Conservation (phyloP, 2,113 vertebrate genomes). For the Asarcornis scutulata region DNA sequence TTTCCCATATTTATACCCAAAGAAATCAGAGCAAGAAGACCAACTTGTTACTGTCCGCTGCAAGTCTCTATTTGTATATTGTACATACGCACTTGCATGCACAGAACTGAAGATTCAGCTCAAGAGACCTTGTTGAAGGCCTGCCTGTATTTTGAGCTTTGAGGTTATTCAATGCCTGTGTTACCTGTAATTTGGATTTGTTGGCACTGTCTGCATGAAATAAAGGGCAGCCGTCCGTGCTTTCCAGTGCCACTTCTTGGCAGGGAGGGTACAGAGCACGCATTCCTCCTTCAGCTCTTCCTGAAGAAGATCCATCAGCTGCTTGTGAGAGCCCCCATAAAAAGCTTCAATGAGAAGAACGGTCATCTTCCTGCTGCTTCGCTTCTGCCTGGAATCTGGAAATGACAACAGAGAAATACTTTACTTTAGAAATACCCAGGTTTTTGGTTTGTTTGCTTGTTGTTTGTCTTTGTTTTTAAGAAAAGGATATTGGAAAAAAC, state of each 20-base stretch:
- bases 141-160: not conserved
- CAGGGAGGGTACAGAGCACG: constrained; percentile 84
- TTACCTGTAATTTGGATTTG: constrained; percentile 86
- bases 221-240: constrained; percentile 88
- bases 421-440: not conserved
- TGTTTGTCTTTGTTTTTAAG: not conserved
- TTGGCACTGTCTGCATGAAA: constrained; percentile 89
- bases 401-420: not conserved
- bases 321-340: constrained; percentile 95
- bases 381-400: constrained; percentile 26
- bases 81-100: too few species aligned
- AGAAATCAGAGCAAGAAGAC: not conserved
- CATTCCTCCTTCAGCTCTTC: constrained; percentile 78
- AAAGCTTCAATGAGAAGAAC: constrained; percentile 91
- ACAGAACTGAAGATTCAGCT: not conserved
- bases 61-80: not conserved
- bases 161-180: not conserved
- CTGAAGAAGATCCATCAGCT: constrained; percentile 89
- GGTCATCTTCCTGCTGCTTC: constrained; percentile 70
- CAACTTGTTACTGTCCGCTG: not conserved
- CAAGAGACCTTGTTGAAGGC: not conserved
- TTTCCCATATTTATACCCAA: not conserved
- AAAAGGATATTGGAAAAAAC: not conserved
- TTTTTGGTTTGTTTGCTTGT: not conserved
- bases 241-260: constrained; percentile 98